A percentile compares a stretch with the other conserved stretches of the same genome.
These are phyloP conservation scores for Rhaphigaster nebulosa DNA, from an alignment of 2,888 invertebrate genomes.

Conservation along the genomic window DNA sequence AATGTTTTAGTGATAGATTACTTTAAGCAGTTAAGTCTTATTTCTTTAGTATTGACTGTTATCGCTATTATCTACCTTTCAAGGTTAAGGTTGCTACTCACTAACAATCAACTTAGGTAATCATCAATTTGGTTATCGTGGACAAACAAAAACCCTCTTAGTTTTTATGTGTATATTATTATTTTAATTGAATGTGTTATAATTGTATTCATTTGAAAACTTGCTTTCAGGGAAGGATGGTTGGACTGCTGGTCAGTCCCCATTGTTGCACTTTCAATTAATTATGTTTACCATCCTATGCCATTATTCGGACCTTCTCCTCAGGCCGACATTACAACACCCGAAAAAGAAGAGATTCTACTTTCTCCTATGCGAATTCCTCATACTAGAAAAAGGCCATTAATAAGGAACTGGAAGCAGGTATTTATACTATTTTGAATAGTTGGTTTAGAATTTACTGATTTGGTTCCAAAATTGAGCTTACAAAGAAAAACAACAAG, in stretches of 20 bases:
- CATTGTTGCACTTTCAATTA: slow-evolving; percentile 91
- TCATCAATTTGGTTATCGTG: too few relatives aligned
- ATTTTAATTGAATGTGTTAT: neutral
- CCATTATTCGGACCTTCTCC: slow-evolving; percentile 90
- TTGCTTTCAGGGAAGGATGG: slow-evolving; percentile 78
- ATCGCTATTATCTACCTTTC: too few relatives aligned
- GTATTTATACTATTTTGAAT: slow-evolving; percentile 59
- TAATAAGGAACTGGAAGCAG: slow-evolving; percentile 72
- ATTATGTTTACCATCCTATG: slow-evolving; percentile 92
- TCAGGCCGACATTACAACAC: slow-evolving; percentile 93
- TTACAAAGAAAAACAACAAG: too few relatives aligned
- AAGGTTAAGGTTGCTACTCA: too few relatives aligned
- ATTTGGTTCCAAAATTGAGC: too few relatives aligned
- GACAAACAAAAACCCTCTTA: too few relatives aligned
- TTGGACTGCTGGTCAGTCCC: slow-evolving; percentile 97
- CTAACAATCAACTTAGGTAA: too few relatives aligned
- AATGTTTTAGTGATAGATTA: neutral
- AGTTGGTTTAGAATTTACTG: too few relatives aligned
- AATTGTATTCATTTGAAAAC: neutral
- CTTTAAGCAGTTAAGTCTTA: neutral
- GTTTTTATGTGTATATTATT: neutral
- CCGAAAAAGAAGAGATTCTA: slow-evolving; percentile 93
- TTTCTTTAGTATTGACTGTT: neutral
- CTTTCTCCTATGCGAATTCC: slow-evolving; percentile 93
- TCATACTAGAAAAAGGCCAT: slow-evolving; percentile 80